phyloP scores from a whole-genome alignment of 1,140 invertebrate genomes.

The Panagrolaimus sp. region DNA sequence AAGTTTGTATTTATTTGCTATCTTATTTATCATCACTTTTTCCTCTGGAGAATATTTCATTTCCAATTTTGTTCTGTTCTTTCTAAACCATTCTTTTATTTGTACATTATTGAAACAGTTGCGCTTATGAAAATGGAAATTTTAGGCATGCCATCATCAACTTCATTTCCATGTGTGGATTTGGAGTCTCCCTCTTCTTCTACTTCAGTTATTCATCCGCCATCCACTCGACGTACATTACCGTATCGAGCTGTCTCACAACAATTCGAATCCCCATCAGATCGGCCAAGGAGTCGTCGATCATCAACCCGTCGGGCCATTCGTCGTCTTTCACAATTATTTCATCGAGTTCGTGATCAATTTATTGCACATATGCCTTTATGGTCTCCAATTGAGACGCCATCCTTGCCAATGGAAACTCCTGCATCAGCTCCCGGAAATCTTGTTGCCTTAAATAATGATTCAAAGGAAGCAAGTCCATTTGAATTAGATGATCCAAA shows the following conservation, averaged over 20 bases:
- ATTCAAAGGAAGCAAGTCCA: neutral
- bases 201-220: neutral
- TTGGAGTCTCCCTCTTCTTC: slow-evolving; percentile 3
- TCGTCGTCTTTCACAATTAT: neutral
- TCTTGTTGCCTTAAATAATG: neutral
- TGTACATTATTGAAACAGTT: too few relatives aligned
- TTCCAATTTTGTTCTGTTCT: too few relatives aligned
- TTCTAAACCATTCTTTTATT: too few relatives aligned
- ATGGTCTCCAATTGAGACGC: neutral
- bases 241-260: neutral
- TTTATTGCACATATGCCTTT: slow-evolving; percentile 3
- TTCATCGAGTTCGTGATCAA: slow-evolving; percentile 14
- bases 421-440: neutral
- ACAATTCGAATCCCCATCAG: neutral
- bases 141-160: too few relatives aligned
- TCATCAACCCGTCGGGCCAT: neutral
- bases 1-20: too few relatives aligned
- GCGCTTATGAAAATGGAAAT: too few relatives aligned
- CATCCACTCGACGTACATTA: neutral
- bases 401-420: neutral
- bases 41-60: too few relatives aligned
- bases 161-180: neutral
- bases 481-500: too few relatives aligned
- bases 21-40: too few relatives aligned
- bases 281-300: neutral